Evolutionary conservation across 1,140 invertebrate species (phyloP), one percentile per base, ranked within the genome.

Genomic region (Paracyclopina nana): DNA sequence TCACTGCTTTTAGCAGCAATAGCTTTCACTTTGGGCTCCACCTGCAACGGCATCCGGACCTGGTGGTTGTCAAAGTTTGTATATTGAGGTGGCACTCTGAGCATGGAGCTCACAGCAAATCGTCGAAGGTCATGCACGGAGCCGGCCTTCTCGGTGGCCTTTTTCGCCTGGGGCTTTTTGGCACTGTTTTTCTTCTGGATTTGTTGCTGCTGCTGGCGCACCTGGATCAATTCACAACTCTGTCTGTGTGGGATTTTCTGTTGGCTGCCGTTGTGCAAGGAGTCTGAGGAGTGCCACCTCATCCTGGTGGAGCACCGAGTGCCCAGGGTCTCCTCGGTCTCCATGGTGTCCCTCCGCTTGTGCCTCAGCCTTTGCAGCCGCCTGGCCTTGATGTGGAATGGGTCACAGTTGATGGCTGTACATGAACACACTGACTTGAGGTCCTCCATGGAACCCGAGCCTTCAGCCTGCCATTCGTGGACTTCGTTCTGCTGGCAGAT

Each of bases 401-500:
- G 34, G 20, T 38, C 20, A 20, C 34, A 38, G 34, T n/a, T 16
- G 34, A 16, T 38, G 16, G 24, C 25, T 16, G 22, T 48, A 22
- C 45, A 48, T 2, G 45, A 48, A 12, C 45, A 48, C 16, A 48
- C 45, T 29, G 45, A 48, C 3, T 28, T 24, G 14, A 48, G 16
- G 16, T 48, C 45, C 14, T 48, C 45, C n/a, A 26, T 16, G 14
- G 27, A 26, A 14, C 27, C 45, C 4, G 27, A 16, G 12, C 25
- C 45, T 18, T 48, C 16, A 2, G 45, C 45, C 22, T 48, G 45
- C 45, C 45, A 48, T 28, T 48, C 25, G 24, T 28, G n/a, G 4
- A 31, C 45, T 16, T 48, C 45, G 45, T 48, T 48, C 22, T 48
- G 26, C 25, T 48, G 45, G 22, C 27, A 28, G 30, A 76, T 76